Conservation (phyloP, 2,888 invertebrate genomes). For the Ommatoiulus sabulosus region DNA sequence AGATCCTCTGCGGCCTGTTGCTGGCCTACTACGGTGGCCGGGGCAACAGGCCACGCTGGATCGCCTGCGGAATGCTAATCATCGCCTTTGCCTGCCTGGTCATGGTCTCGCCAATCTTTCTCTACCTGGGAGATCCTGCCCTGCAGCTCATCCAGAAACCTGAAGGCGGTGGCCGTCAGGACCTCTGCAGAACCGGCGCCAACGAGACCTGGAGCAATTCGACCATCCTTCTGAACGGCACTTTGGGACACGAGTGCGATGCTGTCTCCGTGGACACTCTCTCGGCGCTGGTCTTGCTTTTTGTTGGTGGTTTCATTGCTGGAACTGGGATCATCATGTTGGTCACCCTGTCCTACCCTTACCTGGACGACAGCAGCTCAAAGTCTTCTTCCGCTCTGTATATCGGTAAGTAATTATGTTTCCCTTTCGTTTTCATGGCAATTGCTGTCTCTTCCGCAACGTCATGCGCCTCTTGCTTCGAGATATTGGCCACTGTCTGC, state of each 20-base stretch:
- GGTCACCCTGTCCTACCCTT: conserved; percentile 52
- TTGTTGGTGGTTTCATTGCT: conserved; percentile 54
- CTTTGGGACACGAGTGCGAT: conserved; percentile 17
- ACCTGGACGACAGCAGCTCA: conserved; percentile 55
- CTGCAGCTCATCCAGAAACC: not conserved
- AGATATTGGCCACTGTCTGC: not conserved
- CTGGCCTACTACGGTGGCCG: conserved; percentile 50
- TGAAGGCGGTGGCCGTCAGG: not conserved
- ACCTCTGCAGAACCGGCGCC: not conserved
- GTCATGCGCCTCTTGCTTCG: no score
- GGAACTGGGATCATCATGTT: conserved; percentile 55
- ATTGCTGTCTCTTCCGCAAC: no score
- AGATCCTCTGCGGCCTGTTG: conserved; percentile 51
- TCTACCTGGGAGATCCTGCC: conserved; percentile 45
- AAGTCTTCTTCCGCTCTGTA: conserved; percentile 52
- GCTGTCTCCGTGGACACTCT: not conserved
- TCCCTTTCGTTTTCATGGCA: not conserved
- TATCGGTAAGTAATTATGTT: conserved; percentile 54
- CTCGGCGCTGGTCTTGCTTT: conserved; percentile 42
- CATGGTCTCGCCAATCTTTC: conserved; percentile 54
- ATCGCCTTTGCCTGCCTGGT: conserved; percentile 48
- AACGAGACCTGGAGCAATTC: not conserved
- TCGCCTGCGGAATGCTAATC: conserved; percentile 54
- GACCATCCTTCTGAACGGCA: not conserved
- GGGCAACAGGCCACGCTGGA: conserved; percentile 55